Base-by-base conservation (phyloP, 2,797 vertebrate species). In the Notolabrus celidotus region DNA sequence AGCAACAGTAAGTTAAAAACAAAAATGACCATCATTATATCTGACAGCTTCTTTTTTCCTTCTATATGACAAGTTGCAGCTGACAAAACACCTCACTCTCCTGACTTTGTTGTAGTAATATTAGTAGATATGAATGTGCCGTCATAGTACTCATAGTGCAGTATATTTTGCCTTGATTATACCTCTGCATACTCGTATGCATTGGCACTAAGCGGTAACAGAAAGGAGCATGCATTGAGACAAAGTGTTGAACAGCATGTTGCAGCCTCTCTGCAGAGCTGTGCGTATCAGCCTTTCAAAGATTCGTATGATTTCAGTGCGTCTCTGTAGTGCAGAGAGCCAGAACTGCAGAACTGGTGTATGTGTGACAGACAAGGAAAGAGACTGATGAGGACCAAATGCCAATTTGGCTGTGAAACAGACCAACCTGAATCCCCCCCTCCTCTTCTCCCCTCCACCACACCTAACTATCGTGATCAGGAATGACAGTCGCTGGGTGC, bases 351-450 rank as follows among this genome's bases (percentile, higher is more conserved):
- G 42, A 55, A 23, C 43, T 33, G 38, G 33, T 74, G 36, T 50
- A 3, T 58, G 59, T 74, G 62, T 80, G 67, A 78, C 55, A 73
- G 61, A 67, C 56, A 68, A 70, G 51, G 39, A 77, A 62, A 64
- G 74, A 80, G 60, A 74, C 53, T 74, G 80, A 83, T 78, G 77
- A 82, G 68, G 54, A 82, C 82, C 71, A 84, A 87, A 86, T 85
- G 72, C 58, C 86, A 87, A 83, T 82, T 86, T 87, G 85, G 76
- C 80, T 66, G 64, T 59, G 61, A 82, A 84, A 75, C 82, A 72
- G 69, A 74, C 56, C 70, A 68, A 77, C 76, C 74, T 79, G 69
- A 79, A 60, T 38, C 49, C 7, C 46, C 9, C 53, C 27, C 36
- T 29, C 25, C 23, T 12, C 31, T 2, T 4, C 29, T 20, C 7